These are phyloP conservation scores for Brachionus paranguensis DNA, from an alignment of 1,140 invertebrate genomes.

Conservation along the genomic window DNA sequence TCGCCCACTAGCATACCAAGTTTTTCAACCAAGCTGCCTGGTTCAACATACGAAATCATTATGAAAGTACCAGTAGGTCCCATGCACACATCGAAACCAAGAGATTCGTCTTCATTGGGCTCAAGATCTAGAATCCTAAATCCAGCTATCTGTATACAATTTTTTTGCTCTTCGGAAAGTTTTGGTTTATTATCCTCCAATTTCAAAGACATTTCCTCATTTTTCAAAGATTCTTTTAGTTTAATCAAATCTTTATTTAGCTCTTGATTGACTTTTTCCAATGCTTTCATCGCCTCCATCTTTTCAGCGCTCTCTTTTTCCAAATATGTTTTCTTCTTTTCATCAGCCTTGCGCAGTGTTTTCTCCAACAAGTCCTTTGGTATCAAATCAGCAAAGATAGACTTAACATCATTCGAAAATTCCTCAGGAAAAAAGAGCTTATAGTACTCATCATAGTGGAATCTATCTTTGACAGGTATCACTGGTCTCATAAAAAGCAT, in stretches of 20 bases:
- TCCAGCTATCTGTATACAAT: neutral
- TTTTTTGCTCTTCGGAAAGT: constrained; percentile 1
- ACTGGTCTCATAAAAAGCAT: constrained; percentile 39
- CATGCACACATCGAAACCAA: constrained; percentile 33
- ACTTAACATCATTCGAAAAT: constrained; percentile 23
- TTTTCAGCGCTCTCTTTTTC: constrained; percentile 26
- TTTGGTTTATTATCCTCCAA: neutral
- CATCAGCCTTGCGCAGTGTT: constrained; percentile 4
- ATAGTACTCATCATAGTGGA: constrained; percentile 36
- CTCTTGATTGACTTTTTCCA: constrained; percentile 22
- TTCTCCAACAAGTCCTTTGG: constrained; percentile 17
- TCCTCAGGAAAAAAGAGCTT: constrained; percentile 39
- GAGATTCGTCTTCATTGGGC: constrained; percentile 34
- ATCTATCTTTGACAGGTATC: constrained; percentile 31
- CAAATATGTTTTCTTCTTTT: neutral
- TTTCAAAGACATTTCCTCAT: neutral
- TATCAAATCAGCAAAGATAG: constrained; percentile 34
- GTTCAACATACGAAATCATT: constrained; percentile 38
- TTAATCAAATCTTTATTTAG: constrained; percentile 11
- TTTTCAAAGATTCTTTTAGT: neutral
- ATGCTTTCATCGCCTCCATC: neutral
- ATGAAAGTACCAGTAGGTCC: constrained; percentile 38
- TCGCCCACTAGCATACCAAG: constrained; percentile 15
- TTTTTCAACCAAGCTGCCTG: constrained; percentile 11
- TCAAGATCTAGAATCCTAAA: constrained; percentile 32